A percentile compares a stretch with the other conserved stretches of the same genome.
Evolutionary conservation across 2,888 invertebrate genomes (phyloP).

Genomic region (Rhodophaea formosa): DNA sequence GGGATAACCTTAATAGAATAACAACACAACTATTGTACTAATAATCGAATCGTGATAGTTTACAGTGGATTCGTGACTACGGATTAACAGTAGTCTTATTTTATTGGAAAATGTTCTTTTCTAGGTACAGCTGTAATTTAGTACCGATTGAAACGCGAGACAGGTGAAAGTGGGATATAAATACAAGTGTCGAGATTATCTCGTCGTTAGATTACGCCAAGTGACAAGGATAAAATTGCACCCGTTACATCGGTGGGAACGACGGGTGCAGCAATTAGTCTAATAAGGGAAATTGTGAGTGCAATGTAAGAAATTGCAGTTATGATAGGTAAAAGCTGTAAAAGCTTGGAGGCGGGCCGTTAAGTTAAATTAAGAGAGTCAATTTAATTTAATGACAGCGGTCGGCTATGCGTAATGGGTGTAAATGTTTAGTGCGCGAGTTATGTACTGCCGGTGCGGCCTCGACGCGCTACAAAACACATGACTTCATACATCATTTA

Average conservation of each 20-base stretch:
- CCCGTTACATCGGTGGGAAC: slow-evolving; percentile 23
- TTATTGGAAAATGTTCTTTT: slow-evolving; percentile 66
- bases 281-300: slow-evolving; percentile 42
- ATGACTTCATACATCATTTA: slow-evolving; percentile 46
- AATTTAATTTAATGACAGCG: slow-evolving; percentile 57
- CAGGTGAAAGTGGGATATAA: slow-evolving; percentile 63
- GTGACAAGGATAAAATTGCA: slow-evolving; percentile 41
- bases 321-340: slow-evolving; percentile 49
- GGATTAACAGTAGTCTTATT: slow-evolving; percentile 68
- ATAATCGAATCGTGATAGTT: slow-evolving; percentile 70
- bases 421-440: slow-evolving; percentile 40
- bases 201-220: slow-evolving; percentile 33
- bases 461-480: slow-evolving; percentile 44
- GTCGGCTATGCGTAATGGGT: slow-evolving; percentile 42
- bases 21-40: slow-evolving; percentile 68
- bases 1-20: slow-evolving; percentile 68
- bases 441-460: slow-evolving; percentile 33
- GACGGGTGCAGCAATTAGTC: slow-evolving; percentile 25
- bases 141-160: slow-evolving; percentile 54
- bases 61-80: slow-evolving; percentile 73
- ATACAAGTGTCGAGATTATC: slow-evolving; percentile 26
- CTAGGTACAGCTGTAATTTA: slow-evolving; percentile 63
- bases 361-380: slow-evolving; percentile 51
- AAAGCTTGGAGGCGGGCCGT: slow-evolving; percentile 45
- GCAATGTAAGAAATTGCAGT: slow-evolving; percentile 53